These are phyloP conservation scores for Riparia riparia DNA, from an alignment of 2,113 vertebrate genomes.

Conservation along the genomic window DNA sequence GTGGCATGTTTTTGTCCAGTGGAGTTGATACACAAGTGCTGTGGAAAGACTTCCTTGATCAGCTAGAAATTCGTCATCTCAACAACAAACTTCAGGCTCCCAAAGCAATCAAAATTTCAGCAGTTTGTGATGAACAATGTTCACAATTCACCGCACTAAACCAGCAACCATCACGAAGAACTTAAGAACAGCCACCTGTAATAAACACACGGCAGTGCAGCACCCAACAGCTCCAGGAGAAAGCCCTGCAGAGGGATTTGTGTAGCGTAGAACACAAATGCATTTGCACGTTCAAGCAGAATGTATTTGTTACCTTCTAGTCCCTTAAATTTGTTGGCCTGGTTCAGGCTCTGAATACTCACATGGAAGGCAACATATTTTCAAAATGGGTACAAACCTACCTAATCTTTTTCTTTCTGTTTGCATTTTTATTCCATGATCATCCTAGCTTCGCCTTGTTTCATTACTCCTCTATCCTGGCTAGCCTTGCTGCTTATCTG, in stretches of 20 bases:
- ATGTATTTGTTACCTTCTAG: background rate
- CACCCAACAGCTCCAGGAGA: background rate
- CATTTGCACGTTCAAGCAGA: background rate
- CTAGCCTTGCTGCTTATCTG: background rate
- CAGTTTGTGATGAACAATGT: background rate
- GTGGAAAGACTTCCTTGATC: background rate
- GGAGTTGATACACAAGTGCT: background rate
- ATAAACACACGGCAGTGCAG: background rate
- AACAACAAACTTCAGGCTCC: background rate
- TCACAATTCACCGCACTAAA: background rate
- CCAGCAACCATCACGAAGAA: background rate
- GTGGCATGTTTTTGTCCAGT: background rate
- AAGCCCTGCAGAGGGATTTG: background rate
- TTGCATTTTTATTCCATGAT: slow-evolving; percentile 46
- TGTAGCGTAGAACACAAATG: background rate
- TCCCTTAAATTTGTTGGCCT: slow-evolving; percentile 14
- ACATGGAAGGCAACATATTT: background rate
- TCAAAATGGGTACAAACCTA: background rate
- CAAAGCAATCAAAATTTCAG: background rate
- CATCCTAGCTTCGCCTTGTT: background rate
- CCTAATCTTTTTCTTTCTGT: slow-evolving; percentile 24
- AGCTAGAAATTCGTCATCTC: slow-evolving; percentile 13
- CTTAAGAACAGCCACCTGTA: background rate
- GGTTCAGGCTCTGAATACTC: background rate
- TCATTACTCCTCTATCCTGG: slow-evolving; percentile 20